Evolutionary conservation across 1,140 invertebrate species (phyloP).

Genomic region (Trichomalopsis sarcophagae): DNA sequence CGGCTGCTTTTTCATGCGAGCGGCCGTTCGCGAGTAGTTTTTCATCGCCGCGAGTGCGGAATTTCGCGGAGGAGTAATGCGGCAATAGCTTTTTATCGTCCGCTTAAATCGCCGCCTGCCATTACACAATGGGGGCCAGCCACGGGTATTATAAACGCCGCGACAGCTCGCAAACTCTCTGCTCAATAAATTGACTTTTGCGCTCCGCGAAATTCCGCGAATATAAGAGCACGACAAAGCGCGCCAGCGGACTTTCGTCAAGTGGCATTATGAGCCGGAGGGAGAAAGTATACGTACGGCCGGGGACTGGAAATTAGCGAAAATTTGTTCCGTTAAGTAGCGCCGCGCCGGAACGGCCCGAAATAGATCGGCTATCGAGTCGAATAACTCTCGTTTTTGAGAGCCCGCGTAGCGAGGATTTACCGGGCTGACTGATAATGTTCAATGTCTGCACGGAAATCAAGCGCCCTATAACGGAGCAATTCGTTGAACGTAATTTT

Average conservation of each 20-base stretch:
- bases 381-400: too few relatives aligned
- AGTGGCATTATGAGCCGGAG: neutral
- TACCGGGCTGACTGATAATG: too few relatives aligned
- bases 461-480: too few relatives aligned
- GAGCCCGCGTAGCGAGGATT: too few relatives aligned
- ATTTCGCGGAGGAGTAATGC: constrained; percentile 17
- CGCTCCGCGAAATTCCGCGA: constrained; percentile 2
- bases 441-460: too few relatives aligned
- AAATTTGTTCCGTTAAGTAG: neutral
- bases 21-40: neutral
- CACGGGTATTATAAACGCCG: too few relatives aligned
- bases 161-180: too few relatives aligned
- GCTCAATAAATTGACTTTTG: constrained; percentile 22
- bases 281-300: neutral
- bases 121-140: constrained; percentile 5
- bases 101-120: neutral
- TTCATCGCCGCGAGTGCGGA: neutral
- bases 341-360: too few relatives aligned
- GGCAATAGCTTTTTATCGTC: constrained; percentile 24
- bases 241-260: neutral
- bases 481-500: too few relatives aligned
- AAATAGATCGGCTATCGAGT: too few relatives aligned
- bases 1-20: neutral
- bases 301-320: neutral
- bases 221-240: neutral